Evolutionary conservation across 2,113 vertebrate species (phyloP).

Genomic region (Spilogale gracilis): DNA sequence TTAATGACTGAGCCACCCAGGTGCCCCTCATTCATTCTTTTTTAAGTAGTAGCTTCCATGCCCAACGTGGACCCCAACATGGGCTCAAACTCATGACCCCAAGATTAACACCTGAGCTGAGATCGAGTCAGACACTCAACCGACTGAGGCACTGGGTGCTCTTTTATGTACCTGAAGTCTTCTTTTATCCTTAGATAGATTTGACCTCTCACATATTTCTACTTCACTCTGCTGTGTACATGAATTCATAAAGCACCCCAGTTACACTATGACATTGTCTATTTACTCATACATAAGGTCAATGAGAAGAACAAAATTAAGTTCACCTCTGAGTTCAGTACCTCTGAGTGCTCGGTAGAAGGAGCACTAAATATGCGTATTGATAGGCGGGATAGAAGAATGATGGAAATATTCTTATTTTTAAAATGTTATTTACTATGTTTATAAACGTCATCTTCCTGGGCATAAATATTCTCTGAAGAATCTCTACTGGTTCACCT

Average conservation of each 20-base stretch:
- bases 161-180: background rate
- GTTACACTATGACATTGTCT: background rate
- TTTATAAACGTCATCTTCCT: background rate
- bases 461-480: background rate
- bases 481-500: background rate
- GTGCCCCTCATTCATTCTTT: background rate
- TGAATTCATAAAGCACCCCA: background rate
- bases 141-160: background rate
- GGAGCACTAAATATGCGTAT: background rate
- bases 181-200: background rate
- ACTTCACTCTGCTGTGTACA: background rate
- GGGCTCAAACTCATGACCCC: background rate
- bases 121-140: background rate
- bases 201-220: background rate
- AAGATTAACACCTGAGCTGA: background rate
- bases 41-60: background rate
- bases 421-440: background rate
- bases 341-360: background rate
- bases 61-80: background rate
- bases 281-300: background rate
- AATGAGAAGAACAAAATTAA: background rate
- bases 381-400: background rate
- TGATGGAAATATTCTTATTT: background rate
- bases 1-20: no score
- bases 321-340: background rate